phyloP scores from a whole-genome alignment of 2,888 invertebrate species.

The Volucella bombylans region DNA sequence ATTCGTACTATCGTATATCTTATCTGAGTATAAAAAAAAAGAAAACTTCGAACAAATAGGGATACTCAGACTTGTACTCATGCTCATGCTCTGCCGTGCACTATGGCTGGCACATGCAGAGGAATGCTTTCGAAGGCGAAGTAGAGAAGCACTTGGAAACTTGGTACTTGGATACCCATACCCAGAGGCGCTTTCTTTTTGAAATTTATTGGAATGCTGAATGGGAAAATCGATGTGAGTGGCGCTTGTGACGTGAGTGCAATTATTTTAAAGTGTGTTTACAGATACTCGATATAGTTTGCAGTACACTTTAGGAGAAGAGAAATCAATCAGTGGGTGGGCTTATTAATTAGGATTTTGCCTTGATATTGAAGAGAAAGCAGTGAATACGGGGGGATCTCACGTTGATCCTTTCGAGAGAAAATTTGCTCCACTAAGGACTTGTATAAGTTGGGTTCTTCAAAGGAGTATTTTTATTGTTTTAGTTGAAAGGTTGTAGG shows the following conservation, averaged over 20 bases:
- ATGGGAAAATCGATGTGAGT: slow-evolving; percentile 72
- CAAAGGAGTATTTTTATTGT: no score
- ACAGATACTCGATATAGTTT: slow-evolving; percentile 67
- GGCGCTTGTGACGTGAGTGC: slow-evolving; percentile 66
- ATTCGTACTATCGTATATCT: slow-evolving; percentile 24
- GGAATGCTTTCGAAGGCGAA: slow-evolving; percentile 39
- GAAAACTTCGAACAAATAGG: slow-evolving; percentile 50
- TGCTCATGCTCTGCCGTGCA: slow-evolving; percentile 47
- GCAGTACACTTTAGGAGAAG: slow-evolving; percentile 10
- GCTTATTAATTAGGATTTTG: slow-evolving; percentile 33
- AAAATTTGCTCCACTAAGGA: slow-evolving; percentile 12
- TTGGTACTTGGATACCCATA: slow-evolving; percentile 19
- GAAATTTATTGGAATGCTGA: slow-evolving; percentile 59
- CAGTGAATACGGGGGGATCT: no score
- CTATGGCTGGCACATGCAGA: slow-evolving; percentile 52
- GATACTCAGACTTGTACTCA: no score
- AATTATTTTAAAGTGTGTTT: slow-evolving; percentile 72
- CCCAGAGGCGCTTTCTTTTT: slow-evolving; percentile 21
- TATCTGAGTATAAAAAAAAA: slow-evolving; percentile 38
- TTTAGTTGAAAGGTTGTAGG: no score
- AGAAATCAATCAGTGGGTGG: slow-evolving; percentile 37
- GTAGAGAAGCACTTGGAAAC: slow-evolving; percentile 36
- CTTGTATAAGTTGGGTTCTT: no score
- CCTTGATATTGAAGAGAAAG: no score
- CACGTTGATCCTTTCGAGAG: slow-evolving; percentile 1